Base-by-base conservation (phyloP, 2,797 vertebrate genomes). In the Neoniphon sammara region DNA sequence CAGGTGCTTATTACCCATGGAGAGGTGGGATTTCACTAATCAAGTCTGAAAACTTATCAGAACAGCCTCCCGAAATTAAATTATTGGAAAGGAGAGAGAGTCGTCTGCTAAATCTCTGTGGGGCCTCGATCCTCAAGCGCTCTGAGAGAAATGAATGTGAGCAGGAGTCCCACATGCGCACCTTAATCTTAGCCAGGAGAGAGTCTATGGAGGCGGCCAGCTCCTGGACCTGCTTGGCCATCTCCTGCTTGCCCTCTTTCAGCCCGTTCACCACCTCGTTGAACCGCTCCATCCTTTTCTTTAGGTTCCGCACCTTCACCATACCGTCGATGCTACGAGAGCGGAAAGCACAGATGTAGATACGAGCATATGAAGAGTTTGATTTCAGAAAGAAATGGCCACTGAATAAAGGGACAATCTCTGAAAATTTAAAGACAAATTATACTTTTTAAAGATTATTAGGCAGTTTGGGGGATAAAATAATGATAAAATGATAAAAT, bases 181-280 rank as follows among this genome's bases (percentile, higher is more conserved):
- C 97, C 96, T 98, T 98, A 88, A 98, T 96, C 91, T 96, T 98
- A 47, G 87, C 88, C 85, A 96, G 89, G 73, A 95, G 94, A 62
- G 94, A 86, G 73, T 97, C 95, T 61, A 98, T 95, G 79, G 96
- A 94, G 53, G 80, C 47, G n/a, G 96, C 96, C 84, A 99, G 93
- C 23, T 97, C 92, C 72, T 95, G 94, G 66, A 97, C 91, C 86
- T 96, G 96, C 66, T 96, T 96, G 90, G 91, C 95, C 94, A 98
- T 94, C 83, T 98, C 96, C n/a, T 91, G 93, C 77, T 98, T 98
- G n/a, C 97, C 96, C 80, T 99, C 98, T 87, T 97, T 98, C 85
- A 99, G 81, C 1, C 92, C 95, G 60, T 69, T 95, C 46, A 98
- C 97, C 76, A 97, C 97, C 92, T 96, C 93, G 36, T 95, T 97